A percentile compares a stretch with the other conserved stretches of the same genome.
Evolutionary conservation across 1,140 invertebrate species (phyloP).

Genomic region (Danaus plexippus): DNA sequence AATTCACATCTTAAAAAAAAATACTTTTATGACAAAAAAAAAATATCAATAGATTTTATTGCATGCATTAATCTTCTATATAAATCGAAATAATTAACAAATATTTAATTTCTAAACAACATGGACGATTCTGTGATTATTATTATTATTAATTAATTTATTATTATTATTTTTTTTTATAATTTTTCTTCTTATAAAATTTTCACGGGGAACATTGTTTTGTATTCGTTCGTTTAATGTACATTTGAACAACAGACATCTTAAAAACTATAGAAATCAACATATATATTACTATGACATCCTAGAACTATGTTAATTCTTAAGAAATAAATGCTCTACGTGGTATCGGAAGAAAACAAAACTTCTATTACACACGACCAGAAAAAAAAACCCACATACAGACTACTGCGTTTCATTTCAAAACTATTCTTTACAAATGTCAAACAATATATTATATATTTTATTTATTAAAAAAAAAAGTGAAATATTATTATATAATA

Average conservation of each 20-base stretch:
- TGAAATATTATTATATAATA: neutral
- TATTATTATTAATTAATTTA: slow-evolving; percentile 11
- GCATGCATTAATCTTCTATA: slow-evolving; percentile 54
- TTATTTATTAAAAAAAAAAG: slow-evolving; percentile 1
- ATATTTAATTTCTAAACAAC: slow-evolving; percentile 49
- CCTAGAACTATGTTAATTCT: slow-evolving; percentile 58
- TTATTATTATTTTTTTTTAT: slow-evolving; percentile 5
- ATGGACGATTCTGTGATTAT: slow-evolving; percentile 47
- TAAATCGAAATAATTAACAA: slow-evolving; percentile 42
- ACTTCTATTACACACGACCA: neutral
- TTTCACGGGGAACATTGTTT: slow-evolving; percentile 42
- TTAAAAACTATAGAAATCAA: slow-evolving; percentile 66
- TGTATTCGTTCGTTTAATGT: slow-evolving; percentile 31
- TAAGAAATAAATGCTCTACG: slow-evolving; percentile 63
- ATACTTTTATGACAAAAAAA: slow-evolving; percentile 62
- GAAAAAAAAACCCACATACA: slow-evolving; percentile 9
- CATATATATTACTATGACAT: slow-evolving; percentile 71
- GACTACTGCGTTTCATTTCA: slow-evolving; percentile 9
- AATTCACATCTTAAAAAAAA: slow-evolving; percentile 47
- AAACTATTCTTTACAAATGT: slow-evolving; percentile 1
- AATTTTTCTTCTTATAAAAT: slow-evolving; percentile 4
- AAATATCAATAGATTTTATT: slow-evolving; percentile 68
- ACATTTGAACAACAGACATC: slow-evolving; percentile 50
- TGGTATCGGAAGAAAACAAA: slow-evolving; percentile 23
- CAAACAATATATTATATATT: neutral